A percentile compares a stretch with the other conserved stretches of the same genome.
Conservation (phyloP, 1,140 invertebrate genomes). For the Eciton burchellii region DNA sequence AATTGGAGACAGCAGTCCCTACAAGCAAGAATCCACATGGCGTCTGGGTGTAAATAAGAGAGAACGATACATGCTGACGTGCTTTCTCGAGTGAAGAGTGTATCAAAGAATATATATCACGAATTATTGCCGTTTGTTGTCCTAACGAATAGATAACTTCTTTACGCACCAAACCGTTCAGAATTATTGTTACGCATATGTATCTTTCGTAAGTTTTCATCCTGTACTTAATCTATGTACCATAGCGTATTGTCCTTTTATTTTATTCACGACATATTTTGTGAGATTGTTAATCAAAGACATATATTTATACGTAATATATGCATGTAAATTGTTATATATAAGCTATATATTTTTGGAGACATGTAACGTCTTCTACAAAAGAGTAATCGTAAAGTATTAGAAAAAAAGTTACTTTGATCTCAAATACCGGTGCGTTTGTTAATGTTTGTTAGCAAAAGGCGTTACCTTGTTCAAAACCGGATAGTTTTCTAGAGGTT, state of each 20-base stretch:
- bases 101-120: constrained; percentile 51
- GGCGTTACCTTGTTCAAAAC: not conserved
- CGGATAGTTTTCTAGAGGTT: not conserved
- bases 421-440: constrained; percentile 5
- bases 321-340: constrained; percentile 17
- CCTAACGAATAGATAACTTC: constrained; percentile 39
- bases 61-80: constrained; percentile 48
- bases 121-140: constrained; percentile 24
- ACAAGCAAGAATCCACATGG: constrained; percentile 98
- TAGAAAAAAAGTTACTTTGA: constrained; percentile 18
- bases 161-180: constrained; percentile 34
- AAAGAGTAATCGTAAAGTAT: constrained; percentile 8
- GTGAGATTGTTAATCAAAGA: constrained; percentile 17
- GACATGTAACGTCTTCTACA: constrained; percentile 17
- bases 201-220: not conserved
- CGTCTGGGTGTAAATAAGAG: constrained; percentile 93
- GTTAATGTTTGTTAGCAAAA: not conserved
- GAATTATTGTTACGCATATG: constrained; percentile 33
- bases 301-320: not conserved
- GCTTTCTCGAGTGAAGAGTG: constrained; percentile 30
- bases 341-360: constrained; percentile 22
- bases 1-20: constrained; percentile 96
- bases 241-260: not conserved
- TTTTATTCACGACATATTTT: constrained; percentile 31
- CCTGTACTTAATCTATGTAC: not conserved